Evolutionary conservation across 2,113 vertebrate genomes (phyloP), one percentile per base, ranked within the genome.

Genomic region (Conger conger): DNA sequence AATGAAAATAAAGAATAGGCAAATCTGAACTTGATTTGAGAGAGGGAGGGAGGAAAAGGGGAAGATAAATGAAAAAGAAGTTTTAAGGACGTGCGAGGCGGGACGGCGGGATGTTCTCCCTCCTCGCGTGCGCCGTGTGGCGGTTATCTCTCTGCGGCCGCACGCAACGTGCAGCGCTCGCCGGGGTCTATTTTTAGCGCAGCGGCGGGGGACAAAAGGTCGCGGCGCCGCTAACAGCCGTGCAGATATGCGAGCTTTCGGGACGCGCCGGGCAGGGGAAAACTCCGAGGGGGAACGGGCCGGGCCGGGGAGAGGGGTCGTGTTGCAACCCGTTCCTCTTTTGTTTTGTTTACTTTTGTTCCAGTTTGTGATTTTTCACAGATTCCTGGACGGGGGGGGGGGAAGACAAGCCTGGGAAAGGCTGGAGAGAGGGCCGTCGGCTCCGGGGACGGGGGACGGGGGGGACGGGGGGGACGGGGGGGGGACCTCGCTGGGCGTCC

Each of bases 341-440:
- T 27, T 23, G 20, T 11, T 63, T 27, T 63, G 18, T 20, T 63
- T 63, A 23, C 23, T 20, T 63, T 63, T 80, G 17, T 78, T 78
- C 50, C 23, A 57, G 35, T 76, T 79, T 76, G 80, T 68, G 50
- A 79, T 84, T 84, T 84, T 84, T 79, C 36, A 2, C 76, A 84
- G 83, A 79, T 79, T n/a, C 68, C 37, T 35, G 36, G 76, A 79
- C 36, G n/a, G 4, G 23, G 45, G 38, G 16, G 8, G 50, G 50
- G 57, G 57, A 40, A 84, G 76, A 60, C 4, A 11, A 13, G 35
- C 2, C 45, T 84, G 76, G 80, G 83, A 84, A 79, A 0, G 0
- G 23, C 20, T 11, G n/a, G 53, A 30, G 57, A 5, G 57, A 27
- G 57, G 57, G 57, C 45, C 17, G 57, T 27, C 20, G 23, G 18